Evolutionary conservation across 2,797 vertebrate species (phyloP).

Genomic region (Enteromius paludinosus): DNA sequence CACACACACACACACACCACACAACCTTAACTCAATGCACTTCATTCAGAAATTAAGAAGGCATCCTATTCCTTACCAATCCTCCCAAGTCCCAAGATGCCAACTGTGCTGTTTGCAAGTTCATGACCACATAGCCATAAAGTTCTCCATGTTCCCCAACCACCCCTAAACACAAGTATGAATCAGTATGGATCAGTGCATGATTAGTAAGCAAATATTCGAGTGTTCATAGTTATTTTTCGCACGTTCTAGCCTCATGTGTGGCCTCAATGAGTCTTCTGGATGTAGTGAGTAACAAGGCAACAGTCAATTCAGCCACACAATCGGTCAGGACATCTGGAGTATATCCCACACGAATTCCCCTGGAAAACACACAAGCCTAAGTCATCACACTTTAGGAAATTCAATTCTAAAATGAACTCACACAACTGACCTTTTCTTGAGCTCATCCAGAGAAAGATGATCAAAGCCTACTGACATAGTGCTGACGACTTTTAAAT

Average conservation of each 20-base stretch:
- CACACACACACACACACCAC: constrained; percentile 30
- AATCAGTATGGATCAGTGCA: neutral
- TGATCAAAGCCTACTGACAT: constrained; percentile 80
- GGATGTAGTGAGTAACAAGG: constrained; percentile 83
- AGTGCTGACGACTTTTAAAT: constrained; percentile 77
- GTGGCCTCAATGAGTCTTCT: constrained; percentile 83
- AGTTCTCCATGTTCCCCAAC: constrained; percentile 84
- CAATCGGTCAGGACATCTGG: constrained; percentile 80
- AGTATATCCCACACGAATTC: constrained; percentile 81
- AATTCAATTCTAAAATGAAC: neutral
- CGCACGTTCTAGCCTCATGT: constrained; percentile 78
- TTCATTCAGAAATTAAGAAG: neutral
- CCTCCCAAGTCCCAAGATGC: constrained; percentile 84
- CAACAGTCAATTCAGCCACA: constrained; percentile 80
- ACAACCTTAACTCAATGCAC: neutral
- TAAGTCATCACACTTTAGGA: neutral
- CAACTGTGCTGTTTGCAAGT: constrained; percentile 83
- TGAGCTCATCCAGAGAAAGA: constrained; percentile 72
- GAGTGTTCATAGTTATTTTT: neutral
- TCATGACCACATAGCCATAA: constrained; percentile 80
- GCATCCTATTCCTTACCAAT: constrained; percentile 75
- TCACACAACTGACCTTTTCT: constrained; percentile 72
- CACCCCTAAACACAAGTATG: constrained; percentile 69
- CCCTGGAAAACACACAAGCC: constrained; percentile 66
- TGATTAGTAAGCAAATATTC: neutral